Base-by-base conservation (phyloP, 1,140 invertebrate genomes). In the Drosophila pectinifera region DNA sequence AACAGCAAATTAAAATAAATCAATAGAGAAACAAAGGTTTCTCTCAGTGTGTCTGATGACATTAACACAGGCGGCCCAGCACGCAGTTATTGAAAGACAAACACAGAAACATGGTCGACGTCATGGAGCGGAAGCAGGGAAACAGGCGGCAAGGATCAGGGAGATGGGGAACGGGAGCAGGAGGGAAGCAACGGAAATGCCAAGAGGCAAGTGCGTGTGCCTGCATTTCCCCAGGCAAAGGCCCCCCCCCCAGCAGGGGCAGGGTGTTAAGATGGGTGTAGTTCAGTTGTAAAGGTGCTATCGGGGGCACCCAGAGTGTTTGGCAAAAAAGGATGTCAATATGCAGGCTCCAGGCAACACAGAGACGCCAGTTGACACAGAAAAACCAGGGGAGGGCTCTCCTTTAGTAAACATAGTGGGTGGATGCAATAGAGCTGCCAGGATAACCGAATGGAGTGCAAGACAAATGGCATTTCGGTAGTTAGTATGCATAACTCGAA, bases 311-410 rank as follows among this genome's bases (percentile, higher is more conserved):
- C 34, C 18, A 58, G 57, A 43, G 65, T 69, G 81, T 84, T 77
- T 85, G 81, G 80, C 81, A 72, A 82, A 85, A 85, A 85, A 85
- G 48, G 61, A 85, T 85, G 82, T 85, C 82, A 86, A 88, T 85
- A 88, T 82, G 82, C 61, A 55, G 10, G 63, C 69, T 49, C 11
- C 20, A 16, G 54, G 54, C 62, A 54, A 79, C 55, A 46, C 64
- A 75, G 78, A 51, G 67, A 45, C 42, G 53, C 56, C 58, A 72
- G 84, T 78, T 85, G 83, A 88, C 82, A 82, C 56, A 88, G 74
- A 88, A 88, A 83, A 67, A 63, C 57, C 20, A 46, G 45, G 41
- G 58, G 54, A 41, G 67, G 26, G 36, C 34, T 45, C 43, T 7
- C 51, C 43, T 39, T 69, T 48, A 7, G 5, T 16, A 34, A 11